Evolutionary conservation across 30 jellyfish, hydroid and myxozoan species (phyloP), one percentile per base, ranked within the genome.

Genomic region (Nemopilema nomurai): DNA sequence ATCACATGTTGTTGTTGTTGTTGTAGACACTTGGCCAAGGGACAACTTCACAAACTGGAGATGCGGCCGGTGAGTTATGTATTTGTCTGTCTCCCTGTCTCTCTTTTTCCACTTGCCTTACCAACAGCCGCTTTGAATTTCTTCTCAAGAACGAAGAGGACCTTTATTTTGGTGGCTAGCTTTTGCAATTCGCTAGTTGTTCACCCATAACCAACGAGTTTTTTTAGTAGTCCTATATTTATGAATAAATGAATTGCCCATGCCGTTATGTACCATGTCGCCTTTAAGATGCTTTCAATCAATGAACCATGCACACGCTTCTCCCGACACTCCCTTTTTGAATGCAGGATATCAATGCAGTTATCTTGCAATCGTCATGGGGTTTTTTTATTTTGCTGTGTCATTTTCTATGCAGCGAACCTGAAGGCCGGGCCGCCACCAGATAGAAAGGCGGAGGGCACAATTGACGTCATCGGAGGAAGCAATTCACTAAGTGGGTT

Each of bases 351-450:
- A 13, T 41, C 57, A 41, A n/a, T n/a, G n/a, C n/a, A n/a, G n/a
- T n/a, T n/a, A n/a, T n/a, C n/a, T n/a, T n/a, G n/a, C n/a, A n/a
- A n/a, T n/a, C n/a, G n/a, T n/a, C n/a, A n/a, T n/a, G n/a, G n/a
- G n/a, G 57, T 41, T 41, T 41, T 41, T 41, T 41, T 41, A 41
- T 41, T 41, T 41, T 41, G 6, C 57, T 41, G 9, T 41, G 13
- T 68, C 76, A 19, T 68, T 71, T 50, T 16, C 67, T 28, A 49
- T 62, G 8, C 92, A 74, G 90, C 89, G 26, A 81, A 87, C 32
- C 86, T 84, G 64, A 89, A 89, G 80, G 97, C 98, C 17, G 98
- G 98, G 69, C 98, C 98, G 20, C 98, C 98, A 16, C 98, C 98
- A 8, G 97, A 94, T 57, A 81, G 96, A 53, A 88, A 89, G 74